A percentile compares a stretch with the other conserved stretches of the same genome.
These are phyloP conservation scores for Acanthaster planci DNA, from an alignment of 35 echinoderm and acorn worm genomes.

Conservation along the genomic window DNA sequence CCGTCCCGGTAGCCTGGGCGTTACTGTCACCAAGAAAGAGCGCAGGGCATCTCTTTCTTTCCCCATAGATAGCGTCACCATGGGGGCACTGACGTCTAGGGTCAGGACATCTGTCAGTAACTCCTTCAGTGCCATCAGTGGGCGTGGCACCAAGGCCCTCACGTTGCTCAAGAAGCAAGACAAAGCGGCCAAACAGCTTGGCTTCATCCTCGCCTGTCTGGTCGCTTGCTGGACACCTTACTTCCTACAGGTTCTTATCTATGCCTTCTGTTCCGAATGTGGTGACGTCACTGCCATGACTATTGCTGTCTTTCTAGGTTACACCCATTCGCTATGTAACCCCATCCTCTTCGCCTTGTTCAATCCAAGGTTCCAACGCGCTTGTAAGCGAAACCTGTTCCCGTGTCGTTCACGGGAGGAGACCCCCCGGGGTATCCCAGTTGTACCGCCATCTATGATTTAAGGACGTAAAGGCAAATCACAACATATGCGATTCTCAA, in stretches of 20 bases:
- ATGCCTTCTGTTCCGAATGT: constrained; percentile 62
- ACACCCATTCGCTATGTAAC: constrained; percentile 89
- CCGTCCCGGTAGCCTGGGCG: neutral
- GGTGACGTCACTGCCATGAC: constrained; percentile 55
- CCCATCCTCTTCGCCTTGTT: constrained; percentile 85
- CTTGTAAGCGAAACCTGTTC: constrained; percentile 60
- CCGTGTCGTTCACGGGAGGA: constrained; percentile 37
- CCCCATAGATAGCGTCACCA: constrained; percentile 40
- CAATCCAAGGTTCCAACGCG: constrained; percentile 81
- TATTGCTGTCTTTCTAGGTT: constrained; percentile 85
- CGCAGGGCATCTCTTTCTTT: constrained; percentile 23
- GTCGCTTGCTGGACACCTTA: constrained; percentile 96
- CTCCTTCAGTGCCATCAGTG: constrained; percentile 81
- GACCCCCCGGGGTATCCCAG: constrained; percentile 26
- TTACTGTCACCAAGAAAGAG: constrained; percentile 25
- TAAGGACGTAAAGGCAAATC: neutral
- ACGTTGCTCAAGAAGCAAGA: constrained; percentile 74
- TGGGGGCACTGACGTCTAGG: constrained; percentile 54
- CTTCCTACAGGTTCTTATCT: constrained; percentile 84
- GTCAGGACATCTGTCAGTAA: constrained; percentile 78
- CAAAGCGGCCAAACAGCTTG: constrained; percentile 96
- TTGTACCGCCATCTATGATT: constrained; percentile 32
- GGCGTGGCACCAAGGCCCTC: constrained; percentile 72
- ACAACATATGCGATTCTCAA: too few species aligned
- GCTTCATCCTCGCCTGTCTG: constrained; percentile 76